These are phyloP conservation scores for Myanophis thanlyinensis DNA, from an alignment of 2,113 vertebrate genomes.

Conservation along the genomic window DNA sequence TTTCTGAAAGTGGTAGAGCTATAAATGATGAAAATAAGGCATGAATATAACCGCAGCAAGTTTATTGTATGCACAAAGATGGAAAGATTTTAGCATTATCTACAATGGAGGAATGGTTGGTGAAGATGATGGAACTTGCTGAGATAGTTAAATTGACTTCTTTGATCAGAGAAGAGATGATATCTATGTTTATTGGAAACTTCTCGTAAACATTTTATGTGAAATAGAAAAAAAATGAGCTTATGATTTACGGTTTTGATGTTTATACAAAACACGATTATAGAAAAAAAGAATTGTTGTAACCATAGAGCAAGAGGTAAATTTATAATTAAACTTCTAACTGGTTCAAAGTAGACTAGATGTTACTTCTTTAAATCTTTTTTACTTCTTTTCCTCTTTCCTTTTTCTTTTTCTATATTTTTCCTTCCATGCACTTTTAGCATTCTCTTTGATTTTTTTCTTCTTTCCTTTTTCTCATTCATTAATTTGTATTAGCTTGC, in stretches of 20 bases:
- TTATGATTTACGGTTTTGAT: neutral
- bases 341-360: neutral
- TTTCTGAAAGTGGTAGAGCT: neutral
- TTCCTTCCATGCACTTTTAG: neutral
- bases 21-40: neutral
- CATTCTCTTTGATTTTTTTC: too few relatives aligned
- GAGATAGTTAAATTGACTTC: too few relatives aligned
- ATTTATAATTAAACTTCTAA: neutral
- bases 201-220: neutral
- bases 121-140: too few relatives aligned
- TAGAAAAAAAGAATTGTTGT: neutral
- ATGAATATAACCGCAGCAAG: neutral
- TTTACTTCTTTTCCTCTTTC: neutral
- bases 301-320: neutral
- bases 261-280: neutral
- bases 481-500: neutral
- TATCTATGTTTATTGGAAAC: neutral
- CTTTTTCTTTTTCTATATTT: neutral
- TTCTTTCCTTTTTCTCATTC: neutral
- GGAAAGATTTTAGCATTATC: too few relatives aligned
- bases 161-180: too few relatives aligned
- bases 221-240: neutral
- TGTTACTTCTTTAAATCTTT: neutral
- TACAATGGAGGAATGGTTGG: too few relatives aligned
- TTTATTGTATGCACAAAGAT: too few relatives aligned